A percentile compares a stretch with the other conserved stretches of the same genome.
Conservation (phyloP, 2,113 vertebrate genomes). For the Dendropsophus ebraccatus region DNA sequence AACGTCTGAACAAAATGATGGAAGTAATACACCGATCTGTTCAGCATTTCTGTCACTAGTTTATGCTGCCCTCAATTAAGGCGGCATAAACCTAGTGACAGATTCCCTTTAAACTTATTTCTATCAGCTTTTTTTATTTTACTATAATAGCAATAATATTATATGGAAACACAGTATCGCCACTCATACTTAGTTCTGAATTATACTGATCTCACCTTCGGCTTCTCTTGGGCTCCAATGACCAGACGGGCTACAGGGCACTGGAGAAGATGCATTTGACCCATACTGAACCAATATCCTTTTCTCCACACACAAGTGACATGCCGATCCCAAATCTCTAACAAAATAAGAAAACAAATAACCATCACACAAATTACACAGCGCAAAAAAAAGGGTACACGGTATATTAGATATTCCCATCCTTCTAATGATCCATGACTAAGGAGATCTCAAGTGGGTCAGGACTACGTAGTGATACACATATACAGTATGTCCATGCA, state of each 20-base stretch:
- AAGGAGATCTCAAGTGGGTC: neutral
- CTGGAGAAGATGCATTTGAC: constrained; percentile 90
- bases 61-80: too few species aligned
- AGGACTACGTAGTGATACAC: neutral
- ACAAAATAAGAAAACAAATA: constrained; percentile 89
- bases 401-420: neutral
- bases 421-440: neutral
- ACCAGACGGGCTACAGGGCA: constrained; percentile 91
- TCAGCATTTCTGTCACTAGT: too few species aligned
- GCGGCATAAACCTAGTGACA: too few species aligned
- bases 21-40: too few species aligned
- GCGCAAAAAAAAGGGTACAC: neutral
- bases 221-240: constrained; percentile 98
- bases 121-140: too few species aligned
- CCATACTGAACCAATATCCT: constrained; percentile 90
- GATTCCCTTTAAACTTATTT: neutral
- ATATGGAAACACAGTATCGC: neutral
- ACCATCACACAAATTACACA: constrained; percentile 69
- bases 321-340: constrained; percentile 99
- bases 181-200: neutral
- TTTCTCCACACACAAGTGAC: constrained; percentile 91
- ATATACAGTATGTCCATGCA: neutral
- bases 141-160: neutral
- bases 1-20: too few species aligned
- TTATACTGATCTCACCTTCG: constrained; percentile 80